Conservation (phyloP, 2,113 vertebrate genomes). For the Callipepla californica region DNA sequence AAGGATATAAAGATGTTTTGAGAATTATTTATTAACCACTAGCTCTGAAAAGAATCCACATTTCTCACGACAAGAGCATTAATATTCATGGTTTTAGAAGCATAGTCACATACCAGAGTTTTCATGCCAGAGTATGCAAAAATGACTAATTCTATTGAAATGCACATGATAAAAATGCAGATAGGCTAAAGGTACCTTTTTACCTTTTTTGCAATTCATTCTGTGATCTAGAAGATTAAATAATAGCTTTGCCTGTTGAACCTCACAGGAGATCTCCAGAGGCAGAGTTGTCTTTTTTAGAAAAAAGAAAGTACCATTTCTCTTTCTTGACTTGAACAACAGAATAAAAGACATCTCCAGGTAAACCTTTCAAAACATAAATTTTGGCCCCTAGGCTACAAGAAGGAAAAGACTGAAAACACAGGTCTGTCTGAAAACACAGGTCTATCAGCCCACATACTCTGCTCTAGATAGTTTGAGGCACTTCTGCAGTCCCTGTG, state of each 20-base stretch:
- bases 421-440: not conserved
- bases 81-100: not conserved
- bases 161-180: not conserved
- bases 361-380: not conserved
- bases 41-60: not conserved
- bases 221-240: conserved; percentile 10
- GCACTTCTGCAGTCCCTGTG: not conserved
- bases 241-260: not conserved
- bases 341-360: not conserved
- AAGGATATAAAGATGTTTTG: not conserved
- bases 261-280: not conserved
- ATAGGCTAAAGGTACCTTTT: not conserved
- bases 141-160: not conserved
- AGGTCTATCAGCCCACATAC: not conserved
- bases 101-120: not conserved
- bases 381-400: not conserved
- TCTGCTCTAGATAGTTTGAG: not conserved
- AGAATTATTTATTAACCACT: not conserved
- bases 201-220: not conserved
- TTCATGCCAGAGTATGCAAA: not conserved
- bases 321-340: not conserved
- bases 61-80: not conserved
- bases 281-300: not conserved
- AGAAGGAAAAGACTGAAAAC: conserved; percentile 4
- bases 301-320: not conserved